A percentile compares a stretch with the other conserved stretches of the same genome.
Conservation (phyloP, 2,113 vertebrate genomes). For the Campylomormyrus numenius region DNA sequence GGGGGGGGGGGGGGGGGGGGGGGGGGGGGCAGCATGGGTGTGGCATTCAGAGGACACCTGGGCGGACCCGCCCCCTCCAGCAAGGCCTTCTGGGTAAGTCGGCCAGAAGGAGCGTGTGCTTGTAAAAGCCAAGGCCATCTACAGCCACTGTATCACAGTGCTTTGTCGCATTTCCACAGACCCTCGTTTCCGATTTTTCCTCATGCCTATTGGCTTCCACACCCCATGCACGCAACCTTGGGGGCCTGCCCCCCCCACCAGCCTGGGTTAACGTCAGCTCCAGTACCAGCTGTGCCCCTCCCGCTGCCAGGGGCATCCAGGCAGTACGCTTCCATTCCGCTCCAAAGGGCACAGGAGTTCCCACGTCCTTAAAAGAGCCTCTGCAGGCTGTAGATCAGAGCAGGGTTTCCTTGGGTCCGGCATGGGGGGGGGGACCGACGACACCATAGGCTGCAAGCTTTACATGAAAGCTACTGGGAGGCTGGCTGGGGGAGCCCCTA, state of each 20-base stretch:
- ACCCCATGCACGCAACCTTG: background rate
- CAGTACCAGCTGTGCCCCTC: background rate
- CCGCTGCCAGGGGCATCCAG: background rate
- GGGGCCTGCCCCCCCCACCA: background rate
- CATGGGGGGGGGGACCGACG: background rate
- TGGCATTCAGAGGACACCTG: background rate
- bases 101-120: background rate
- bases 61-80: background rate
- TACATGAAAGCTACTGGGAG: background rate
- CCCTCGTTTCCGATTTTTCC: background rate
- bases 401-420: background rate
- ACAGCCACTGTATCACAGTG: background rate
- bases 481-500: background rate
- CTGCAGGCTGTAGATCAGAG: background rate
- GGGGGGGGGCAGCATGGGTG: background rate
- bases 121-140: background rate
- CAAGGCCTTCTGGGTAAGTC: background rate
- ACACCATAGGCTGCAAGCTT: background rate
- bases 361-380: background rate
- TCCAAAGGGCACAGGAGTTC: background rate
- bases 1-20: conserved; percentile 34
- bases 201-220: background rate
- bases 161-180: background rate
- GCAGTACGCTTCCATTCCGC: background rate
- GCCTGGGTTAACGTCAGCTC: background rate